Conservation (phyloP, 2,888 invertebrate species). For the Molorchus minor region DNA sequence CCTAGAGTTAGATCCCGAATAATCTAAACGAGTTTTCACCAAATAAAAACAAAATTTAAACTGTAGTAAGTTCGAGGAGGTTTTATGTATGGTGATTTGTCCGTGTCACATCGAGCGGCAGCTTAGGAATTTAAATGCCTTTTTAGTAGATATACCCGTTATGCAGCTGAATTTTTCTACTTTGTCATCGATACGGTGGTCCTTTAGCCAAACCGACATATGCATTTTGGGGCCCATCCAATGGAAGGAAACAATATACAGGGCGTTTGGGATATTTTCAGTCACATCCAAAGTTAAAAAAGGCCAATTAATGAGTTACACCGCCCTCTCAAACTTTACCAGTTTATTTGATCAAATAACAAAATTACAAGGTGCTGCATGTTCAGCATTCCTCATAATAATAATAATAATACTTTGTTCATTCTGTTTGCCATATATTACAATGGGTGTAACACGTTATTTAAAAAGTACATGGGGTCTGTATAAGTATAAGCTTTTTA, state of each 20-base stretch:
- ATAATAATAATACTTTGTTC: too few species aligned
- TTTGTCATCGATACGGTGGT: conserved; percentile 61
- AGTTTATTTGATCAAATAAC: too few species aligned
- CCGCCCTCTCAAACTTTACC: too few species aligned
- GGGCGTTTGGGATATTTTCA: conserved; percentile 24
- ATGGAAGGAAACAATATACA: conserved; percentile 30
- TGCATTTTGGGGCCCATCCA: too few species aligned
- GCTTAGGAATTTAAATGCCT: conserved; percentile 56
- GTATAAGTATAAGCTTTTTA: too few species aligned
- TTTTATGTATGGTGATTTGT: conserved; percentile 57
- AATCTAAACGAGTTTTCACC: conserved; percentile 38
- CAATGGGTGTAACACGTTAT: too few species aligned
- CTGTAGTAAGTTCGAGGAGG: conserved; percentile 53
- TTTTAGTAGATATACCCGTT: conserved; percentile 59
- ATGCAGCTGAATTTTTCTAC: conserved; percentile 59
- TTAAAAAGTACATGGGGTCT: too few species aligned
- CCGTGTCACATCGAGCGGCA: conserved; percentile 54
- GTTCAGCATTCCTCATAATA: too few species aligned
- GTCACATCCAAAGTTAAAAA: too few species aligned
- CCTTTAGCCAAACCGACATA: conserved; percentile 47
- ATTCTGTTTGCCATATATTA: too few species aligned
- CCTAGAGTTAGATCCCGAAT: not conserved
- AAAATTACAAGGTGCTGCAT: too few species aligned
- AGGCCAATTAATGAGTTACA: too few species aligned
- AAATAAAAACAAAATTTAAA: conserved; percentile 42